Evolutionary conservation across 2,888 invertebrate genomes (phyloP).

Genomic region (Spatulosminthurus flaviceps): DNA sequence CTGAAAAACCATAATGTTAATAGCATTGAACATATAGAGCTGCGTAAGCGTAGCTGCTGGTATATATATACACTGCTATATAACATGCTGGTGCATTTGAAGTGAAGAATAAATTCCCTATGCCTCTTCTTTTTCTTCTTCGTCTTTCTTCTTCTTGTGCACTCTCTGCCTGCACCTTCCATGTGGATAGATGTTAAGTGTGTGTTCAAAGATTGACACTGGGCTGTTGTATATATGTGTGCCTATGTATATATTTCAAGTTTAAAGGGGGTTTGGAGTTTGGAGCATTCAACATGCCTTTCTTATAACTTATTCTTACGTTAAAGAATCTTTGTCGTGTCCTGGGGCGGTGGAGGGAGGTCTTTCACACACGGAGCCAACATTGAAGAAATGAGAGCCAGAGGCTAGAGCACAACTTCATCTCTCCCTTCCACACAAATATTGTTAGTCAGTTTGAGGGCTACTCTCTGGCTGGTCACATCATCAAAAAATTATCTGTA

Average conservation of each 20-base stretch:
- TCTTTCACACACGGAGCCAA: conserved; percentile 46
- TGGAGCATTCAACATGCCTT: conserved; percentile 5
- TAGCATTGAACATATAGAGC: too few species aligned
- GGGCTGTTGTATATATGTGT: background rate
- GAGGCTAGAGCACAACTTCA: conserved; percentile 49
- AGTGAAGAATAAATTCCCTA: too few species aligned
- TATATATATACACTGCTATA: too few species aligned
- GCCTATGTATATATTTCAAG: background rate
- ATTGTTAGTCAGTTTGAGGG: conserved; percentile 49
- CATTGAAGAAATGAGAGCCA: conserved; percentile 42
- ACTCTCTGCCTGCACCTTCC: too few species aligned
- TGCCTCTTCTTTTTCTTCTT: too few species aligned
- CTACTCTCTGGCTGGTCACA: conserved; percentile 50
- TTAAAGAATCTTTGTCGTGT: conserved; percentile 31
- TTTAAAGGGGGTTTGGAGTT: background rate
- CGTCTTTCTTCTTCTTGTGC: too few species aligned
- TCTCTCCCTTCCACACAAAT: conserved; percentile 41
- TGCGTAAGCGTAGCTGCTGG: too few species aligned
- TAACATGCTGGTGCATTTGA: too few species aligned
- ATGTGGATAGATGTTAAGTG: too few species aligned
- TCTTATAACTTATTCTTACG: background rate
- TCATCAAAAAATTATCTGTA: conserved; percentile 16
- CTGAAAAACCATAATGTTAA: too few species aligned
- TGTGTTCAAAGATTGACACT: background rate
- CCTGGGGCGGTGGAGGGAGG: conserved; percentile 51